Base-by-base conservation (phyloP, 2,888 invertebrate genomes). In the Agrochola circellaris region DNA sequence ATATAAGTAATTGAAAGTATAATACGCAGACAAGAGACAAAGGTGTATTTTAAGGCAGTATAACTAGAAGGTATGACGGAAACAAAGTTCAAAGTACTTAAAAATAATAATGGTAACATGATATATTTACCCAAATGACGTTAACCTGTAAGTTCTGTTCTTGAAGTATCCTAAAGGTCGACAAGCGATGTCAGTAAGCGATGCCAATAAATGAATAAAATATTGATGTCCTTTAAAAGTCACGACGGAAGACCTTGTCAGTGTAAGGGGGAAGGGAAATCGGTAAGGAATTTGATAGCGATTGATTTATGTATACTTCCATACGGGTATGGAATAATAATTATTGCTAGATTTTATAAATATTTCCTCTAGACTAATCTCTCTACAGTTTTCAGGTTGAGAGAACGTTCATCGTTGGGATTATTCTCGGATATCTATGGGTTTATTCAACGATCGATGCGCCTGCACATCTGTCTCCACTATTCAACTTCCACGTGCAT, bases 201-300 rank as follows among this genome's bases (percentile, higher is more conserved):
- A 38, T 38, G 56, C n/a, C 74, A 74, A 73, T 86, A 86, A 86
- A 84, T 76, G 77, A 74, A 81, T 87, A 77, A 87, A 88, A 82
- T 81, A 86, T 81, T 66, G 66, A 65, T 73, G 73, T 87, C 82
- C 85, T 87, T 73, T 81, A 78, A 73, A 75, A 86, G 62, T 38
- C 75, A 62, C 69, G 65, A 65, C 84, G 76, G 81, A 84, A 88
- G 76, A 79, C 84, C 85, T 81, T 75, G 85, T 73, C 84, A 48
- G 51, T 23, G 54, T 56, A 86, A 81, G 66, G 66, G 73, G 77
- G 70, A 79, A 82, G 77, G 73, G 79, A 84, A 79, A 48, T 77
- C 77, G 45, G 74, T 79, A 71, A 82, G 64, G 75, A 81, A 51
- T 76, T 61, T 79, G 76, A 79, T 75, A 73, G 51, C 42, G 23